Evolutionary conservation across 2,113 vertebrate species (phyloP).

Genomic region (Peromyscus californicus): DNA sequence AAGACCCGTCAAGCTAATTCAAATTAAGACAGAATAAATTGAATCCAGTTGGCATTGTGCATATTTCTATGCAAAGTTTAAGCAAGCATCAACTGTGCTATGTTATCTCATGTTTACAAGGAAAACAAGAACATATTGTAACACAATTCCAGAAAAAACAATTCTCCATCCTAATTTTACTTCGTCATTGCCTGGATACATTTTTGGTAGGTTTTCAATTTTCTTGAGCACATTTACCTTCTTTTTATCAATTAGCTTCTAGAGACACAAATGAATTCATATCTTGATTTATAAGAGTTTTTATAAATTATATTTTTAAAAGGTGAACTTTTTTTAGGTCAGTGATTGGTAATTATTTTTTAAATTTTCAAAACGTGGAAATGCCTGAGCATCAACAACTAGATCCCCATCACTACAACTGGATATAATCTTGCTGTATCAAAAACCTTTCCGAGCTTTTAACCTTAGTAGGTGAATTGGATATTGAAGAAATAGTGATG

Average conservation of each 20-base stretch:
- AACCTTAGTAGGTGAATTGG: not conserved
- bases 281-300: not conserved
- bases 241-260: not conserved
- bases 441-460: not conserved
- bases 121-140: constrained; percentile 68
- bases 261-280: not conserved
- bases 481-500: not conserved
- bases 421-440: not conserved
- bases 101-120: constrained; percentile 83
- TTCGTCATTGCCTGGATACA: not conserved
- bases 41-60: constrained; percentile 84
- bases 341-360: constrained; percentile 11
- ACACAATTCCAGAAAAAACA: constrained; percentile 73
- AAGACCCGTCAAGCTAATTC: constrained; percentile 87
- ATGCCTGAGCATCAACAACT: not conserved
- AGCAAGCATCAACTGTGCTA: constrained; percentile 78
- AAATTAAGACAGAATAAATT: constrained; percentile 89
- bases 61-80: constrained; percentile 82
- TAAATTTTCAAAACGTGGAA: not conserved
- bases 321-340: not conserved
- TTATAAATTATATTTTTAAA: not conserved
- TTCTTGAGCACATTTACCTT: not conserved
- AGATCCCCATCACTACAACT: not conserved
- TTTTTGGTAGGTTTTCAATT: not conserved
- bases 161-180: constrained; percentile 60